Conservation (phyloP, 2,113 vertebrate species). For the Chrysemys picta region DNA sequence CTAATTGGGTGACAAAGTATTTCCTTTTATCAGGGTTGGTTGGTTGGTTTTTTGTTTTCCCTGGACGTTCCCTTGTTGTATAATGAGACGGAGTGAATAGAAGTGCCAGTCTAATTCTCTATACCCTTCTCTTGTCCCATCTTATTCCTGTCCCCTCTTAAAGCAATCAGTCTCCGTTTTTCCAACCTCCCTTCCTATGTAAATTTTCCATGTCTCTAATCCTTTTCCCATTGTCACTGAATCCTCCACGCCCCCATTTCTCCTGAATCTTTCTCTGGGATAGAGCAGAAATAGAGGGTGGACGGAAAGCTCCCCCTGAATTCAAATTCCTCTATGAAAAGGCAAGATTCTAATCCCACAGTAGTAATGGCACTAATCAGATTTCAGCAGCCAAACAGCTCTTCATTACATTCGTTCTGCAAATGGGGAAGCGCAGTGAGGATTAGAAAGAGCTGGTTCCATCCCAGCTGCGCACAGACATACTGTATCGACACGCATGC, state of each 20-base stretch:
- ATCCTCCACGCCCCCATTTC: background rate
- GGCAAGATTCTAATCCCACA: background rate
- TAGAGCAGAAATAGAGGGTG: background rate
- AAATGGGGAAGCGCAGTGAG: background rate
- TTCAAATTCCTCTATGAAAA: background rate
- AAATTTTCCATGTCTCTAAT: background rate
- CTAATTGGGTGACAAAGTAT: background rate
- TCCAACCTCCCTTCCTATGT: background rate
- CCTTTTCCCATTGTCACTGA: background rate
- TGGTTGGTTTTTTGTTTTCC: background rate
- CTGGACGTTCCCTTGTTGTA: fast-evolving
- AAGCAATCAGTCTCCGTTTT: fast-evolving
- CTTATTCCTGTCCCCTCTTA: background rate
- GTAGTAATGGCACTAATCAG: background rate
- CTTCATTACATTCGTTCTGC: background rate
- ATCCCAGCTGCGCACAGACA: background rate
- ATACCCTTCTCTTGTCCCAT: fast-evolving
- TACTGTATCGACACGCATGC: background rate
- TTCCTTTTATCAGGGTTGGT: background rate
- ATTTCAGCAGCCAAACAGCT: background rate
- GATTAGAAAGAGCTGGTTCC: background rate
- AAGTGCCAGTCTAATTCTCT: fast-evolving
- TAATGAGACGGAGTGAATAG: fast-evolving
- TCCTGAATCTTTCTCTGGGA: background rate
- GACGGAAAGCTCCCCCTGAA: background rate